Evolutionary conservation across 1,140 invertebrate genomes (phyloP).

Genomic region (Solenopsis invicta): DNA sequence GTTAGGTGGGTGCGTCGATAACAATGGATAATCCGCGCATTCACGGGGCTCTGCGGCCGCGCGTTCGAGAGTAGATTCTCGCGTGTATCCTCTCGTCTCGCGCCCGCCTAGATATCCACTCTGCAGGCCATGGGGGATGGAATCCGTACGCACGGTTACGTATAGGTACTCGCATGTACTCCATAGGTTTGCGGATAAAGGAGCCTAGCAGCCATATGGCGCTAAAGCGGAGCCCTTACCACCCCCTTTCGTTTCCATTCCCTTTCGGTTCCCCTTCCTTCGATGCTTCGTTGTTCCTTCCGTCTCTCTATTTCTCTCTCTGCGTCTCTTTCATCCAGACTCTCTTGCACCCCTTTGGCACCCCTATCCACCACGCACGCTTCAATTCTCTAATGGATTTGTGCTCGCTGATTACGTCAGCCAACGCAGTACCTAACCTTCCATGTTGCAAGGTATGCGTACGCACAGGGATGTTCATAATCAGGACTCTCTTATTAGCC

Average conservation of each 20-base stretch:
- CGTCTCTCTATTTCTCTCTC: constrained; percentile 5
- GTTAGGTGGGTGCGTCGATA: constrained; percentile 66
- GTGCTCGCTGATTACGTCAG: constrained; percentile 72
- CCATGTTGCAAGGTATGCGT: constrained; percentile 35
- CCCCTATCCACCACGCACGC: constrained; percentile 31
- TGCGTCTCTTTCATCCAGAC: constrained; percentile 32
- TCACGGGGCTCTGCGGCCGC: constrained; percentile 70
- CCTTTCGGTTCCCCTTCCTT: constrained; percentile 39
- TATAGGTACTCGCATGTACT: constrained; percentile 69
- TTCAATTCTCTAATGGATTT: constrained; percentile 80
- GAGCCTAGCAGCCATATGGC: constrained; percentile 78
- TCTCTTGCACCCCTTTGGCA: constrained; percentile 34
- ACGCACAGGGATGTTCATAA: constrained; percentile 67
- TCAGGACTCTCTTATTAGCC: constrained; percentile 72
- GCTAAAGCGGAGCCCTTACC: constrained; percentile 68
- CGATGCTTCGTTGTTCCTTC: constrained; percentile 27
- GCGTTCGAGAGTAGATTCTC: constrained; percentile 76
- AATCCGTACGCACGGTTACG: constrained; percentile 41
- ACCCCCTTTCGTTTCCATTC: constrained; percentile 61
- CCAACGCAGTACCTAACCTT: constrained; percentile 49
- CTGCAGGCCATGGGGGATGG: constrained; percentile 32
- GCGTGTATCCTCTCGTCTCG: constrained; percentile 38
- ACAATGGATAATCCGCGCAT: constrained; percentile 79
- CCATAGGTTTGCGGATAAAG: constrained; percentile 69
- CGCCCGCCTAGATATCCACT: constrained; percentile 53